Evolutionary conservation across 2,888 invertebrate species (phyloP).

Genomic region (Steinernema carpocapsae): DNA sequence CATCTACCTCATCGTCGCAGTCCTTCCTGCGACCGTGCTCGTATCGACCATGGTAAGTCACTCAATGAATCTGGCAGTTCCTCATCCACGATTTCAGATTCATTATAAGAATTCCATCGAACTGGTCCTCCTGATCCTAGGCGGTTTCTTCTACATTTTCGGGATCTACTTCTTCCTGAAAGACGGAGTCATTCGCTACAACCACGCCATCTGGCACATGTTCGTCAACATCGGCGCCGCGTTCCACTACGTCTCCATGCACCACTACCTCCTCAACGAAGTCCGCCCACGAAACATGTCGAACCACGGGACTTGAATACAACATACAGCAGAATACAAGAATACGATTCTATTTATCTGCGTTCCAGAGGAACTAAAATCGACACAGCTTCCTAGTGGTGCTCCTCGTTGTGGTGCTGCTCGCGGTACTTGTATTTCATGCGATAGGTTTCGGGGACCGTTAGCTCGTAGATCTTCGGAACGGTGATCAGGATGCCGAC

Average conservation of each 20-base stretch:
- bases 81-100: background rate
- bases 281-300: background rate
- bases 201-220: slow-evolving; percentile 38
- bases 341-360: slow-evolving; percentile 12
- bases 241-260: slow-evolving; percentile 35
- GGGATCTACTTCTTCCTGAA: slow-evolving; percentile 34
- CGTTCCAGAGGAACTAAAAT: slow-evolving; percentile 3
- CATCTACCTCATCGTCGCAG: slow-evolving; percentile 30
- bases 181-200: slow-evolving; percentile 33
- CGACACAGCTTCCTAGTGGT: slow-evolving; percentile 36
- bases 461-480: slow-evolving; percentile 53
- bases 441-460: slow-evolving; percentile 59
- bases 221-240: slow-evolving; percentile 37
- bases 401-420: slow-evolving; percentile 51
- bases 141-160: slow-evolving; percentile 31
- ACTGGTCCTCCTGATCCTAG: slow-evolving; percentile 17
- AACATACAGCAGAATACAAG: too few species aligned
- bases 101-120: background rate
- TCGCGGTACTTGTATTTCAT: slow-evolving; percentile 59
- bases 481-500: slow-evolving; percentile 40
- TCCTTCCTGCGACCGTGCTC: slow-evolving; percentile 36
- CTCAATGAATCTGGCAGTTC: background rate
- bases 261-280: slow-evolving; percentile 27
- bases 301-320: background rate
- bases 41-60: slow-evolving; percentile 12